Conservation (phyloP, 1,140 invertebrate genomes). For the Metopolophium dirhodum region DNA sequence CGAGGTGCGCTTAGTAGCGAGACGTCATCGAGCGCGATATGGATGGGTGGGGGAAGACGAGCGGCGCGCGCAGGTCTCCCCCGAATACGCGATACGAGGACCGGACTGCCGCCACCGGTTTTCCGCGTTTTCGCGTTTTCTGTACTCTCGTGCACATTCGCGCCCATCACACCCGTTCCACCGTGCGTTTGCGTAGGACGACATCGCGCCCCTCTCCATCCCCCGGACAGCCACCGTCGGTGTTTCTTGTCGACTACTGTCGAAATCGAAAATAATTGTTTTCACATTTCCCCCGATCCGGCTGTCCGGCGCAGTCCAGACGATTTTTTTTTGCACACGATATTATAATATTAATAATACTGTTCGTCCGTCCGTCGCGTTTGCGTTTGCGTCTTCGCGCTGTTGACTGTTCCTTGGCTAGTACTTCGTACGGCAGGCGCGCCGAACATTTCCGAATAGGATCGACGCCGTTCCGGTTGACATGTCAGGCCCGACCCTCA, state of each 20-base stretch:
- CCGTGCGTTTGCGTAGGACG: background rate
- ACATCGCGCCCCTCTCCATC: background rate
- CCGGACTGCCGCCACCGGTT: background rate
- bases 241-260: background rate
- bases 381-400: too few species aligned
- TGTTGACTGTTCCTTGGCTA: background rate
- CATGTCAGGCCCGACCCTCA: background rate
- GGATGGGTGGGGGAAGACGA: background rate
- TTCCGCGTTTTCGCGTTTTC: background rate
- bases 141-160: background rate
- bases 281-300: background rate
- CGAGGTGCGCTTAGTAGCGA: too few species aligned
- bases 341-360: too few species aligned
- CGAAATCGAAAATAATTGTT: background rate
- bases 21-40: too few species aligned
- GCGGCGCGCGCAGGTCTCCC: background rate
- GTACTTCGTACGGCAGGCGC: background rate
- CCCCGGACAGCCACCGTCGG: background rate
- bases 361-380: background rate
- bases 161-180: background rate
- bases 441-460: background rate
- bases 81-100: background rate
- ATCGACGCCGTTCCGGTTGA: background rate
- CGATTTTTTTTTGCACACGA: too few species aligned
- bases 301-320: too few species aligned